Evolutionary conservation across 2,113 vertebrate genomes (phyloP).

Genomic region (Corvus hawaiiensis): DNA sequence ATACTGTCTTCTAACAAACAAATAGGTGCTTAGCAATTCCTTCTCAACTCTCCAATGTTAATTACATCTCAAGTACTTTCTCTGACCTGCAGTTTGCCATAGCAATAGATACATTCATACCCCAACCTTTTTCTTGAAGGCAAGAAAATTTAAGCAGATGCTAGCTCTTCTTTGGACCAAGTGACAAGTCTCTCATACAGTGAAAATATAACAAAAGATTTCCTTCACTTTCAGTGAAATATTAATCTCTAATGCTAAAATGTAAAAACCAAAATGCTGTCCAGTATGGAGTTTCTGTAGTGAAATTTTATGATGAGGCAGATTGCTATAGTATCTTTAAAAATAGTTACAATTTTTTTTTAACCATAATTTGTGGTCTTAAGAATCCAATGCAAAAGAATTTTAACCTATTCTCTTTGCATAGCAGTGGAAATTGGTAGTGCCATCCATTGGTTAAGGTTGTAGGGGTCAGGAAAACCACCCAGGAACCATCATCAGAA

Average conservation of each 20-base stretch:
- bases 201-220: neutral
- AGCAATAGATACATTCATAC: neutral
- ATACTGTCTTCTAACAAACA: neutral
- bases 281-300: neutral
- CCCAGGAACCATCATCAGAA: neutral
- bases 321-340: neutral
- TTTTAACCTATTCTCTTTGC: neutral
- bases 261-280: neutral
- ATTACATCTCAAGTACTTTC: neutral
- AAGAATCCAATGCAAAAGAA: neutral
- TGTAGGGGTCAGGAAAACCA: neutral
- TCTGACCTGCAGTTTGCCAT: neutral
- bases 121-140: neutral
- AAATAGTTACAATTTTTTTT: neutral
- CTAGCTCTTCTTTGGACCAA: neutral
- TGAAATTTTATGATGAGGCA: neutral
- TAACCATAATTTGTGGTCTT: neutral
- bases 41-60: neutral
- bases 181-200: neutral
- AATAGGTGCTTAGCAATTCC: neutral
- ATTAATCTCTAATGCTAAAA: neutral
- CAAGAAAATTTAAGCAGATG: neutral
- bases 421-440: neutral
- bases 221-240: neutral
- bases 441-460: neutral